Conservation (phyloP, 1,140 invertebrate species). For the Drosophila baimaii region DNA sequence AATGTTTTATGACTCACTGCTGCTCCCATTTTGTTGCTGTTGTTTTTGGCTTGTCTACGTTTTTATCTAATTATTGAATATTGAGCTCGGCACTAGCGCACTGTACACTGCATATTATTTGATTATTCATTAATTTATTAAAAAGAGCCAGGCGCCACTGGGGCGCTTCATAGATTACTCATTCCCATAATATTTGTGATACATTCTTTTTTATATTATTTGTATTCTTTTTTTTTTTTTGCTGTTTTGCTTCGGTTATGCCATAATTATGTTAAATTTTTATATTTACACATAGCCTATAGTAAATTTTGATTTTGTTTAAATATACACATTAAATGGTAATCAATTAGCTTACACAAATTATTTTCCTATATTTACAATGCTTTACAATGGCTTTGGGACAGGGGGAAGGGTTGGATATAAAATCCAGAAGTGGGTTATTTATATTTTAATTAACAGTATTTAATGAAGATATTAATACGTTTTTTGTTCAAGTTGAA, state of each 20-base stretch:
- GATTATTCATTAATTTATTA: constrained; percentile 65
- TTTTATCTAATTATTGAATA: constrained; percentile 72
- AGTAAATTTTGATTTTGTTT: constrained; percentile 58
- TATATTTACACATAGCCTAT: constrained; percentile 67
- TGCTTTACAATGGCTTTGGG: constrained; percentile 38
- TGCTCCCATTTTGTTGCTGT: constrained; percentile 23
- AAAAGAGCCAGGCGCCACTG: constrained; percentile 50
- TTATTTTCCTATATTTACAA: constrained; percentile 24
- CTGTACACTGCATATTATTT: constrained; percentile 58
- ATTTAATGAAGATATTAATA: constrained; percentile 26
- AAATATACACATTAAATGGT: constrained; percentile 72
- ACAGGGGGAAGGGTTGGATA: background rate
- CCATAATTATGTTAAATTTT: constrained; percentile 58
- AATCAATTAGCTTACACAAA: constrained; percentile 52
- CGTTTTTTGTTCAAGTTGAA: background rate
- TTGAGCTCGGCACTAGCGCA: constrained; percentile 24
- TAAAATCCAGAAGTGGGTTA: background rate
- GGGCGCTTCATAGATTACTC: constrained; percentile 48
- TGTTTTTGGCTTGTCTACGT: constrained; percentile 42
- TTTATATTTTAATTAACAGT: constrained; percentile 39
- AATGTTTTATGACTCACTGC: constrained; percentile 62
- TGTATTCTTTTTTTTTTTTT: constrained; percentile 1
- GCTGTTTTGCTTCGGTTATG: constrained; percentile 10
- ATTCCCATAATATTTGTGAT: constrained; percentile 13
- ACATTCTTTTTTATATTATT: constrained; percentile 30